phyloP scores from a whole-genome alignment of 2,797 vertebrate genomes.

The Tenualosa thibaudeaui region DNA sequence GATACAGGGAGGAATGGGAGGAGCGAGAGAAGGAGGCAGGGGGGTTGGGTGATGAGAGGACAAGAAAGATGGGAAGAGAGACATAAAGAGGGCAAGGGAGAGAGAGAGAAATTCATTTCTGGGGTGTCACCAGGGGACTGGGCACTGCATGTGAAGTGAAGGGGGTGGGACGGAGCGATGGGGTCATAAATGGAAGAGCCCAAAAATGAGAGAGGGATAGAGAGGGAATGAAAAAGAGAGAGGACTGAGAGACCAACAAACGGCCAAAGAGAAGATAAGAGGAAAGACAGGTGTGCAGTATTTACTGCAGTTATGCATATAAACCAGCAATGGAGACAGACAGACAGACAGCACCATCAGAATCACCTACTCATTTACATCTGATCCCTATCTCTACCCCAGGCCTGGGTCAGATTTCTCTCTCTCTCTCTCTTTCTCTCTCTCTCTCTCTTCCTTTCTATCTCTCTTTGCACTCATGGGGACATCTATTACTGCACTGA shows the following conservation, averaged over 20 bases:
- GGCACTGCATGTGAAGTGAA: constrained; percentile 42
- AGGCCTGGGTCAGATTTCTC: neutral
- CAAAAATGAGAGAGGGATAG: constrained; percentile 33
- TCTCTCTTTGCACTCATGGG: neutral
- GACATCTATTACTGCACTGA: too few species aligned
- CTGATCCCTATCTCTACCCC: neutral
- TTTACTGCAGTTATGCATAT: too few species aligned
- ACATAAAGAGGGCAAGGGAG: neutral
- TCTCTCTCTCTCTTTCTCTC: constrained; percentile 26
- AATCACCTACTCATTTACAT: neutral
- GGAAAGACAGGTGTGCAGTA: neutral
- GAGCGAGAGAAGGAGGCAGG: neutral
- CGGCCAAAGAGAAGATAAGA: neutral
- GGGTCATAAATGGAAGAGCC: neutral
- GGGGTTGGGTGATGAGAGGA: too few species aligned
- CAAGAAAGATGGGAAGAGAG: neutral
- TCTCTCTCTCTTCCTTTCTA: constrained; percentile 28
- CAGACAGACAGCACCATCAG: neutral
- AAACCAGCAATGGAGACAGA: too few species aligned
- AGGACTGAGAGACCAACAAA: neutral
- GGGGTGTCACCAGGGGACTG: constrained; percentile 41
- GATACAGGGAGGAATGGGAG: constrained; percentile 30
- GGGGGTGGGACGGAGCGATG: neutral
- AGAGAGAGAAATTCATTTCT: neutral
- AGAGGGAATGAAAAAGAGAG: neutral